Evolutionary conservation across 1,140 invertebrate genomes (phyloP), one percentile per base, ranked within the genome.

Genomic region (Ceratina australensis): DNA sequence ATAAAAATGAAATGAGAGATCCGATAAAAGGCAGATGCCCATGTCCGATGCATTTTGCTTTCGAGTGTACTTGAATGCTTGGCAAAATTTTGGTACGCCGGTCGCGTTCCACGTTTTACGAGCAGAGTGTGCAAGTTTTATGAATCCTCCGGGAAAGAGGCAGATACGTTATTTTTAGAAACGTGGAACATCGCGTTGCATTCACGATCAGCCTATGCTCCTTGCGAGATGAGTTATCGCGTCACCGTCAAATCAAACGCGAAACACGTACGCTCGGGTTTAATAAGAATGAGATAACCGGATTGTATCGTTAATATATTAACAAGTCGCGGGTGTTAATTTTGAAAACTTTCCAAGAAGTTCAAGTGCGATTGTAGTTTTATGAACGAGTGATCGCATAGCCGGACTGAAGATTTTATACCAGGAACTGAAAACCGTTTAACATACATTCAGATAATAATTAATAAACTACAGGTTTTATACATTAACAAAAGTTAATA

Each of bases 91-190:
- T 10, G 33, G 33, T 42, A 42, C 33, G 33, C 33, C 33, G 33
- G 33, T 42, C 33, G 28, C 52, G 20, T 69, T 57, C 2, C 20
- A n/a, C 33, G 33, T 42, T 42, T 42, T 42, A 67, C 5, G 49
- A 67, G 24, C 18, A 10, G 2, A 16, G 1, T 24, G 0, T 12
- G 24, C 24, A 26, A 10, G 18, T 68, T 54, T 68, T 16, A 8
- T 8, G 26, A 28, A 10, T 54, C 28, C 50, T 56, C n/a, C 33
- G 26, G 28, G 13, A 68, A 68, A 26, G 20, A 54, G n/a, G n/a
- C 15, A 68, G 20, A 12, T 15, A 15, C 4, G 15, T 28, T 57
- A 69, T 69, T 69, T 69, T 69, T 69, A 69, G 67, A 24, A 57
- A 57, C 18, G 20, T 42, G 56, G 10, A 20, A 69, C 50, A 4